Conservation (phyloP, 1,140 invertebrate species). For the Caenorhabditis briggsae region DNA sequence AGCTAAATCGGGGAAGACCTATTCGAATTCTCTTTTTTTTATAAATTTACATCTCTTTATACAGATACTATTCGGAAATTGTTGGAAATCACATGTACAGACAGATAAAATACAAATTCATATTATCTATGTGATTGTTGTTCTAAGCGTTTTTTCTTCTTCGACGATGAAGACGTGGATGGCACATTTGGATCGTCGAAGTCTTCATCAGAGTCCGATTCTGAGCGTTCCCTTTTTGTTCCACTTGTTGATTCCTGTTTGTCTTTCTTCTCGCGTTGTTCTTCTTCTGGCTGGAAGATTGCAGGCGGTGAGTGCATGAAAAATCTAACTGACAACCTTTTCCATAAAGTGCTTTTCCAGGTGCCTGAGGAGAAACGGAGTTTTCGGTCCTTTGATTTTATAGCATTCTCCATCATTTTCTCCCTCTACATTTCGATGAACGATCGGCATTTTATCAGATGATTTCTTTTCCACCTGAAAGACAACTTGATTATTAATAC, state of each 20-base stretch:
- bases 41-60: background rate
- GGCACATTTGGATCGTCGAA: background rate
- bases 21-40: too few species aligned
- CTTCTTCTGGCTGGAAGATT: background rate
- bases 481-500: background rate
- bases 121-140: background rate
- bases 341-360: background rate
- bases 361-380: background rate
- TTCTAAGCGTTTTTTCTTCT: background rate
- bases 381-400: slow-evolving; percentile 16
- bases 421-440: slow-evolving; percentile 34
- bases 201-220: slow-evolving; percentile 9
- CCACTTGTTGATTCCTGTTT: background rate
- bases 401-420: slow-evolving; percentile 39
- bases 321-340: background rate
- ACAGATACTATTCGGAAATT: background rate
- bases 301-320: background rate
- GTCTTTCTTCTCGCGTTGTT: background rate
- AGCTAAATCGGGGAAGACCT: too few species aligned
- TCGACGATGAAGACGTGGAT: background rate
- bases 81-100: slow-evolving; percentile 1
- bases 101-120: background rate
- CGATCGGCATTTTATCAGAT: background rate
- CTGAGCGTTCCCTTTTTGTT: background rate
- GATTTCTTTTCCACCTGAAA: background rate